Conservation (phyloP, 1,140 invertebrate species). For the Sarcophaga bullata region DNA sequence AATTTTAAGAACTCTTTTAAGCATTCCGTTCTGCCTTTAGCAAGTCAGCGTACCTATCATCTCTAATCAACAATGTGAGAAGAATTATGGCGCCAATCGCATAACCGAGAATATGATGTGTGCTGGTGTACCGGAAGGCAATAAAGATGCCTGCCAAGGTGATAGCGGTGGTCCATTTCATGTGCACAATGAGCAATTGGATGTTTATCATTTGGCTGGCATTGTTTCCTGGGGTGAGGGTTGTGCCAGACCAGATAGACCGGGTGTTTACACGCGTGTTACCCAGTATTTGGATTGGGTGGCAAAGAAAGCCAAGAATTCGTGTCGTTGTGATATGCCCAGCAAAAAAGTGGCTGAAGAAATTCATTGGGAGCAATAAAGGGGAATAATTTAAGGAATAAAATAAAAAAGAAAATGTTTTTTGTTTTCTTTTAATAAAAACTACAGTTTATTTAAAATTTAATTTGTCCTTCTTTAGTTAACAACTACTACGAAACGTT, state of each 20-base stretch:
- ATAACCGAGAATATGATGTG: slow-evolving; percentile 91
- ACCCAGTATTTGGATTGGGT: slow-evolving; percentile 82
- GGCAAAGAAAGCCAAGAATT: slow-evolving; percentile 72
- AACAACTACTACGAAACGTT: no score
- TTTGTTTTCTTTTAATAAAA: no score
- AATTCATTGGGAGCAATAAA: no score
- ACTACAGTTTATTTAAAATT: no score
- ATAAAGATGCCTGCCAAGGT: slow-evolving; percentile 81
- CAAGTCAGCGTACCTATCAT: slow-evolving; percentile 79
- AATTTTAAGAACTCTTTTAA: no score
- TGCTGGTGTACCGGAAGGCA: slow-evolving; percentile 80
- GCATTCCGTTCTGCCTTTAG: slow-evolving; percentile 11
- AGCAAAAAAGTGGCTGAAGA: background rate
- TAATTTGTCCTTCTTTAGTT: no score
- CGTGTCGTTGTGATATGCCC: slow-evolving; percentile 71
- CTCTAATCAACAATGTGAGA: slow-evolving; percentile 75
- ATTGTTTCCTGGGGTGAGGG: slow-evolving; percentile 84
- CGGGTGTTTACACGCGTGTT: slow-evolving; percentile 87
- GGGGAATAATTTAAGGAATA: no score
- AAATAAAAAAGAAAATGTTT: no score
- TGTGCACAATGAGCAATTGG: slow-evolving; percentile 62
- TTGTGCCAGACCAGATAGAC: slow-evolving; percentile 80
- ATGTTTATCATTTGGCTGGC: slow-evolving; percentile 66
- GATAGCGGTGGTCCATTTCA: slow-evolving; percentile 77
- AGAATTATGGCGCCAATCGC: slow-evolving; percentile 72